A percentile compares a stretch with the other conserved stretches of the same genome.
phyloP scores from a whole-genome alignment of 1,140 invertebrate species.

The Cecropterus lyciades region DNA sequence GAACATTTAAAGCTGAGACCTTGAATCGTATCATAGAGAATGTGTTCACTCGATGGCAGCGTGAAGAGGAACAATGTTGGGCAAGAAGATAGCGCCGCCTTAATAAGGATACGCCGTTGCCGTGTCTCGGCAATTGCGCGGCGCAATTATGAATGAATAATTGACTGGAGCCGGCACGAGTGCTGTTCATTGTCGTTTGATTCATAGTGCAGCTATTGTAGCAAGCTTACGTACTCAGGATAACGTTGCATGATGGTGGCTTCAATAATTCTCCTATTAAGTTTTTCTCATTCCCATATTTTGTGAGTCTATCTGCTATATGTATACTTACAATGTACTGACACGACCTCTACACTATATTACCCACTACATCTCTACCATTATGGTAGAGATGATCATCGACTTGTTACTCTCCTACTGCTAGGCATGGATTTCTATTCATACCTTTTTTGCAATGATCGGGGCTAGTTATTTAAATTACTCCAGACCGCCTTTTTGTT shows the following conservation, averaged over 20 bases:
- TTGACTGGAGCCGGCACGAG: constrained; percentile 38
- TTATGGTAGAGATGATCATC: no score
- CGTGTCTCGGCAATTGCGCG: constrained; percentile 50
- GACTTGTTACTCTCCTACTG: no score
- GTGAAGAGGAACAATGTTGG: constrained; percentile 15
- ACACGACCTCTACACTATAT: no score
- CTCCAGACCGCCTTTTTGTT: no score
- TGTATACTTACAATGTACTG: no score
- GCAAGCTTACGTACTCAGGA: not conserved
- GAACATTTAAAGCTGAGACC: not conserved
- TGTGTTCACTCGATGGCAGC: constrained; percentile 8
- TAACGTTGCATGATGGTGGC: not conserved
- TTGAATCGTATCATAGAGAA: not conserved
- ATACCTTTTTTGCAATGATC: no score
- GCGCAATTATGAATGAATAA: constrained; percentile 51
- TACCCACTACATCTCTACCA: no score
- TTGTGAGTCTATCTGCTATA: no score
- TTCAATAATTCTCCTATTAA: not conserved
- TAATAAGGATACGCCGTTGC: constrained; percentile 57
- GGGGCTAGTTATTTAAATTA: no score
- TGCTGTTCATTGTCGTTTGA: constrained; percentile 37
- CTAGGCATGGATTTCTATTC: no score
- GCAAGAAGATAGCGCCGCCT: constrained; percentile 49
- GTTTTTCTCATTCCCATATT: no score
- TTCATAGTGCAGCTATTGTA: constrained; percentile 17